Conservation (phyloP, 2,797 vertebrate genomes). For the Podarcis lilfordi region DNA sequence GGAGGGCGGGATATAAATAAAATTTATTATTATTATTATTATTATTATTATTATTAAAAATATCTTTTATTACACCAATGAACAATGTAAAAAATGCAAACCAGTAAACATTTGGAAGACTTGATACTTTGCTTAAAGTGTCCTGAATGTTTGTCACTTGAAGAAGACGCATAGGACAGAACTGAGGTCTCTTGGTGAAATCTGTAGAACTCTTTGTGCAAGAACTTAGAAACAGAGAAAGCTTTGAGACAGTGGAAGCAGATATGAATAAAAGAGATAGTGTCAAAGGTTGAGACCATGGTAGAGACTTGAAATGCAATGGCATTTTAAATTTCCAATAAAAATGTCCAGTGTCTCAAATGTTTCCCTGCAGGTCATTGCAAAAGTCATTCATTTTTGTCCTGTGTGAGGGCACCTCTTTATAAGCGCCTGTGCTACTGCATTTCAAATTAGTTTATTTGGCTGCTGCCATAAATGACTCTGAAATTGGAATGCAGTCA, state of each 20-base stretch:
- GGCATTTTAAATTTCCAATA: slow-evolving; percentile 32
- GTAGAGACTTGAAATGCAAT: not conserved
- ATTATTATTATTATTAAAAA: no score
- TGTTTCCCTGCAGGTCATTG: slow-evolving; percentile 9
- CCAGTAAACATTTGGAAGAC: not conserved
- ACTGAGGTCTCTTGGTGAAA: not conserved
- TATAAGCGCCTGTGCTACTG: not conserved
- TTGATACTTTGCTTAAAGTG: not conserved
- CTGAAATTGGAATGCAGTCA: slow-evolving; percentile 44
- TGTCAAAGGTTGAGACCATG: slow-evolving; percentile 14
- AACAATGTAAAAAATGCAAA: not conserved
- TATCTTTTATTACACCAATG: not conserved
- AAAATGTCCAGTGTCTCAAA: not conserved
- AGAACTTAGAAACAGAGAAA: slow-evolving; percentile 5
- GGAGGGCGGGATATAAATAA: no score
- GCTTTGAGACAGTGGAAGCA: accelerated
- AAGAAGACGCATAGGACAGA: not conserved
- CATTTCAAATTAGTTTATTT: slow-evolving; percentile 39
- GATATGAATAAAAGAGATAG: slow-evolving; percentile 23
- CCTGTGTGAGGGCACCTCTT: slow-evolving; percentile 14
- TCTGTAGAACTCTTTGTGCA: slow-evolving; percentile 17
- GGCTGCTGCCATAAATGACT: slow-evolving; percentile 30
- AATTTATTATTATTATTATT: no score
- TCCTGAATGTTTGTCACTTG: not conserved
- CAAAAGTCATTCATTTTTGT: slow-evolving; percentile 22